A percentile compares a stretch with the other conserved stretches of the same genome.
phyloP scores from a whole-genome alignment of 1,140 invertebrate genomes.

The Musca domestica region DNA sequence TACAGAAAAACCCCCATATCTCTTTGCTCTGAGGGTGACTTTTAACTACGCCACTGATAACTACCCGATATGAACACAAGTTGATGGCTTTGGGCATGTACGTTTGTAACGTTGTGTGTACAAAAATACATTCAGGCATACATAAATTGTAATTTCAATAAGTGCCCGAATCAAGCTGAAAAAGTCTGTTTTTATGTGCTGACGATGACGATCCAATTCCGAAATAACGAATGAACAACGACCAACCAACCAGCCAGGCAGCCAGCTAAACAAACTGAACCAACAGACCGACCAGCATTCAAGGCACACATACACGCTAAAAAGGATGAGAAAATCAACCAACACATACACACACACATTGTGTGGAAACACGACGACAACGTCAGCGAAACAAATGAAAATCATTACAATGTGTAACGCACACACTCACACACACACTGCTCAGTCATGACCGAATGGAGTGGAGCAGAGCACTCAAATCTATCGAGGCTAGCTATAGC shows the following conservation, averaged over 20 bases:
- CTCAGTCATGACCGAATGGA: too few relatives aligned
- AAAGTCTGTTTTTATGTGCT: not conserved
- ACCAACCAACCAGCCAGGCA: not conserved
- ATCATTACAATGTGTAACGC: not conserved
- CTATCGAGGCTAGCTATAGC: too few relatives aligned
- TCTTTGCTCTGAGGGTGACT: too few relatives aligned
- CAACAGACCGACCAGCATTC: not conserved
- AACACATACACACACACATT: not conserved
- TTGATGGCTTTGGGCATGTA: not conserved
- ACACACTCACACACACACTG: too few relatives aligned
- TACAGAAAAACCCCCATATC: too few relatives aligned
- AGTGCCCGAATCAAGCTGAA: slow-evolving; percentile 5
- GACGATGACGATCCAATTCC: not conserved
- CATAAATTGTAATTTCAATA: slow-evolving; percentile 22
- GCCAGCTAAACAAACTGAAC: not conserved
- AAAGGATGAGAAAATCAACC: not conserved
- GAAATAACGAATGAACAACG: slow-evolving; percentile 1
- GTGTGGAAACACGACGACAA: not conserved
- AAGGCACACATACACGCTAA: not conserved
- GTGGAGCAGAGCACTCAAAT: too few relatives aligned
- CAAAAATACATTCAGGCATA: not conserved
- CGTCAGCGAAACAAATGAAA: not conserved
- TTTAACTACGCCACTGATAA: not conserved
- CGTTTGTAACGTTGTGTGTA: not conserved
- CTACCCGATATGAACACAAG: not conserved